Evolutionary conservation across 2,113 vertebrate species (phyloP).

Genomic region (Symphodus melops): DNA sequence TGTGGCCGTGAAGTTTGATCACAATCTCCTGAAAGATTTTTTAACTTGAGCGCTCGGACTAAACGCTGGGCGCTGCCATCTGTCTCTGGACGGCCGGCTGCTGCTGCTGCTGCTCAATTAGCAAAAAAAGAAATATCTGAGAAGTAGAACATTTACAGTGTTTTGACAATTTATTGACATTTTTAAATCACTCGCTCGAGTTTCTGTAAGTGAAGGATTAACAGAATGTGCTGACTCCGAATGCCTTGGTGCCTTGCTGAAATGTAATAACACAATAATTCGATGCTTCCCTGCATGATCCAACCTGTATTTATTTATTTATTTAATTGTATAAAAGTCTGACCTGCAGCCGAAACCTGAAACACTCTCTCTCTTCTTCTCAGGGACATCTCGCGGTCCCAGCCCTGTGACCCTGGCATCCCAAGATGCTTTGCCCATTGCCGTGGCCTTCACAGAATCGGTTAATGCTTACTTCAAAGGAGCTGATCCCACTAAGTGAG

Average conservation of each 20-base stretch:
- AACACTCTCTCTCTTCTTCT: slow-evolving; percentile 61
- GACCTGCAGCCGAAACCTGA: slow-evolving; percentile 35
- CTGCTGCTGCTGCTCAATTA: too few relatives aligned
- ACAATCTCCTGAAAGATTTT: too few relatives aligned
- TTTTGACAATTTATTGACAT: too few relatives aligned
- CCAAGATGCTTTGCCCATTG: slow-evolving; percentile 95
- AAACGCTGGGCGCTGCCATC: too few relatives aligned
- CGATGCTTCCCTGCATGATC: slow-evolving; percentile 40
- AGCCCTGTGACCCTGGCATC: slow-evolving; percentile 96
- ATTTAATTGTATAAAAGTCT: too few relatives aligned
- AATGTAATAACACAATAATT: neutral
- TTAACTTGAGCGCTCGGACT: too few relatives aligned
- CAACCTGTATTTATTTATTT: too few relatives aligned
- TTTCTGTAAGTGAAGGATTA: slow-evolving; percentile 11
- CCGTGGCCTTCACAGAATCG: slow-evolving; percentile 95
- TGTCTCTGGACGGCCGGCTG: too few relatives aligned
- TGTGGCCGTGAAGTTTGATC: too few relatives aligned
- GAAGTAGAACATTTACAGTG: too few relatives aligned
- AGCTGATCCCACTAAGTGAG: slow-evolving; percentile 97
- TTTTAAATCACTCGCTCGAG: too few relatives aligned
- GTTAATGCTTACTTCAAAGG: slow-evolving; percentile 99
- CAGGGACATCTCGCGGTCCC: slow-evolving; percentile 96
- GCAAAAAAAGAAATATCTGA: too few relatives aligned
- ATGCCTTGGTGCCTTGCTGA: slow-evolving; percentile 34
- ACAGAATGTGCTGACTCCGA: slow-evolving; percentile 40